A percentile compares a stretch with the other conserved stretches of the same genome.
These are phyloP conservation scores for Hipparchia semele DNA, from an alignment of 2,888 invertebrate genomes.

Conservation along the genomic window DNA sequence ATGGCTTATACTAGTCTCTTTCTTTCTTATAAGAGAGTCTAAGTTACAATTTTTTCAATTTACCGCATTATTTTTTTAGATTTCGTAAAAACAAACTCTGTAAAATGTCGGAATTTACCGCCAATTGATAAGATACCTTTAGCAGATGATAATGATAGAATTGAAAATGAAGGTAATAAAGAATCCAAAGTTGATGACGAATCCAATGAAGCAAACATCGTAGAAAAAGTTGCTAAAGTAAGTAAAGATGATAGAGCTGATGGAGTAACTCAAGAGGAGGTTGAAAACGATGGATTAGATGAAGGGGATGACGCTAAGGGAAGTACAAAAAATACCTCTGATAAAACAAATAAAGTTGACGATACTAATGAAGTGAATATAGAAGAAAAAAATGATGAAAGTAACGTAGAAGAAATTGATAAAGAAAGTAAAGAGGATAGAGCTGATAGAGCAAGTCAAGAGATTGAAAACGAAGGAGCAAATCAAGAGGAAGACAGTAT, in stretches of 20 bases:
- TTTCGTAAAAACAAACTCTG: slow-evolving; percentile 39
- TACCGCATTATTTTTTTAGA: neutral
- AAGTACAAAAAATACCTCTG: neutral
- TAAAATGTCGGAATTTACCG: slow-evolving; percentile 49
- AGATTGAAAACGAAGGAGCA: neutral
- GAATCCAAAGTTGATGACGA: neutral
- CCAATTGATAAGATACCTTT: slow-evolving; percentile 37
- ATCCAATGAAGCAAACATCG: too few relatives aligned
- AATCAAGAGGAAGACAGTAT: neutral
- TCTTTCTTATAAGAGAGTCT: too few relatives aligned
- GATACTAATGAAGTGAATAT: too few relatives aligned
- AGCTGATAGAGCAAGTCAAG: neutral
- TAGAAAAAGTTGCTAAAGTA: too few relatives aligned
- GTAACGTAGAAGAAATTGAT: neutral
- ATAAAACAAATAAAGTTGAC: neutral
- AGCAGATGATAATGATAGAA: neutral
- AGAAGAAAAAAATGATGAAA: neutral
- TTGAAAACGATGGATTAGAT: neutral
- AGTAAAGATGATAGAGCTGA: neutral
- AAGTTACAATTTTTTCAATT: neutral
- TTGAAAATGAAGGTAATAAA: neutral
- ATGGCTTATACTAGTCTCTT: neutral
- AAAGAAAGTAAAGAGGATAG: neutral
- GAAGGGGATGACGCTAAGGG: too few relatives aligned
- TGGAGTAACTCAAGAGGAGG: neutral